Conservation (phyloP, 2,888 invertebrate genomes). For the Drosophila fulvimacula region DNA sequence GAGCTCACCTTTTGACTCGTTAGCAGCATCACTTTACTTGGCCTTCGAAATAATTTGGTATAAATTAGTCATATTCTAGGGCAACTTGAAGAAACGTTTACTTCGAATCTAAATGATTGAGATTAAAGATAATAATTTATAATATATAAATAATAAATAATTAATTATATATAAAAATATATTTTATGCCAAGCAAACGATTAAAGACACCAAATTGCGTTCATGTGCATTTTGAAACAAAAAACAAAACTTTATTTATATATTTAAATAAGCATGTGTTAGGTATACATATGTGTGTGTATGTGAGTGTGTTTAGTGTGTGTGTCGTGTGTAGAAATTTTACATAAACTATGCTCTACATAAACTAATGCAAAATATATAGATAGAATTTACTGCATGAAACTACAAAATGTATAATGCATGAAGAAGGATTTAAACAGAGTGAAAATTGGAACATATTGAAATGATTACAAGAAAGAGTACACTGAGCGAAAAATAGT, state of each 20-base stretch:
- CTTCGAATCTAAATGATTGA: conserved; percentile 41
- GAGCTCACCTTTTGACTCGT: conserved; percentile 46
- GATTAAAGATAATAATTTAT: neutral
- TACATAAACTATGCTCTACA: conserved; percentile 58
- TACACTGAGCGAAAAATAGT: conserved; percentile 40
- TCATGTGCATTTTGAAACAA: conserved; percentile 75
- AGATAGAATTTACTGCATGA: conserved; percentile 10
- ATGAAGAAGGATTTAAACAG: conserved; percentile 18
- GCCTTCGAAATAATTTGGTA: conserved; percentile 26
- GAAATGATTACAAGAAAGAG: conserved; percentile 50
- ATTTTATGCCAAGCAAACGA: neutral
- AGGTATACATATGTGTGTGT: conserved; percentile 26
- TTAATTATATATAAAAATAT: too few species aligned
- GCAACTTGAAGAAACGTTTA: conserved; percentile 51
- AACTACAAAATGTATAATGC: conserved; percentile 56
- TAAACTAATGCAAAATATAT: conserved; percentile 22
- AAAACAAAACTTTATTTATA: conserved; percentile 82
- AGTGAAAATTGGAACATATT: conserved; percentile 37
- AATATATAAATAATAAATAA: neutral
- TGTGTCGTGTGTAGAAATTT: conserved; percentile 36
- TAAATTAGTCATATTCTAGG: conserved; percentile 26
- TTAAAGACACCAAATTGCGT: conserved; percentile 21
- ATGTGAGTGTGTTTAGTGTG: conserved; percentile 18
- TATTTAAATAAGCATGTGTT: conserved; percentile 35
- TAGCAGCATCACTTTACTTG: conserved; percentile 36